Base-by-base conservation (phyloP, 2,113 vertebrate genomes). In the Ciconia boyciana region DNA sequence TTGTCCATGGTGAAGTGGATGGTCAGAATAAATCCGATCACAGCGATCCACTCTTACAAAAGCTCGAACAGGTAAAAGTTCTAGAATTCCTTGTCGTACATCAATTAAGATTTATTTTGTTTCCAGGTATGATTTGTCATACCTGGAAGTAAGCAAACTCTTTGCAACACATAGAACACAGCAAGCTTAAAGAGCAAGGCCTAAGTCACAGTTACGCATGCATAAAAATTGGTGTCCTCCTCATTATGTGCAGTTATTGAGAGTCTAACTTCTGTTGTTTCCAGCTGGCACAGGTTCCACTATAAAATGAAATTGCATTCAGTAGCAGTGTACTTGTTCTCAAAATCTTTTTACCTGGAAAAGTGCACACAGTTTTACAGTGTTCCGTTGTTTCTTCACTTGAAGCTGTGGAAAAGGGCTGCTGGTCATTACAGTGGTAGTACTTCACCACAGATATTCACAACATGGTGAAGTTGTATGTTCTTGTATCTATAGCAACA, bases 21-120 rank as follows among this genome's bases (percentile, higher is more conserved):
- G 78, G 90, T 76, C 84, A 87, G 72, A 97, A 94, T 85, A 97
- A 98, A 78, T 79, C 70, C 2, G 28, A 41, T 79, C 93, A 58
- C 68, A 97, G 97, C 4, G 96, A 98, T 76, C 97, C 98, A 13
- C 97, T 99, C 80, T 96, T 97, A 68, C 97, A 98, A 86, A 99
- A 98, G 93, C 98, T 99, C 13, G 98, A 99, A 76, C 98, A 99
- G 98, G 99, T 99, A 97, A 39, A 51, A 74, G 12, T 36, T 62
- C 16, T 83, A 41, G 54, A 85, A 58, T 44, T 79, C 24, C 32
- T 58, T 89, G 17, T 25, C 2, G 0, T 52, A 28, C 2, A 17
- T 32, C 20, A 10, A 10, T 44, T 31, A 77, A n/a, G 41, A 54
- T 85, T 46, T 60, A 16, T 70, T 93, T 81, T 92, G 18, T 84